Conservation (phyloP, 37 sponge, comb jelly and placozoan genomes). For the Amphimedon queenslandica region DNA sequence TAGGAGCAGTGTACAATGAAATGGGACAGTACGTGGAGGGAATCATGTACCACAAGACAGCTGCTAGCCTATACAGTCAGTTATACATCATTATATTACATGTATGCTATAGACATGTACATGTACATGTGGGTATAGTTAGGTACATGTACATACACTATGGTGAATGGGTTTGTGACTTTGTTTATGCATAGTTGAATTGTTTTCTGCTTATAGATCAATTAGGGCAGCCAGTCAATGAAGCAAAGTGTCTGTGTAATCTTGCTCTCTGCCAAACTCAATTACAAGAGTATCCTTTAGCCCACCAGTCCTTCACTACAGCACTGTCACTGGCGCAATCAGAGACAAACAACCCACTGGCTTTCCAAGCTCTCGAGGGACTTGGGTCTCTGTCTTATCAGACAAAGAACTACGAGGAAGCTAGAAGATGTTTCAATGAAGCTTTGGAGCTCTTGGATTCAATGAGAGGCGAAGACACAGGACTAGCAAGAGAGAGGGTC, state of each 20-base stretch:
- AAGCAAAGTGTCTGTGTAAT: constrained; percentile 75
- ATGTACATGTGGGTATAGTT: too few relatives aligned
- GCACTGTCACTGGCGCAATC: constrained; percentile 36
- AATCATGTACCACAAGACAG: constrained; percentile 57
- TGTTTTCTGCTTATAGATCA: constrained; percentile 15
- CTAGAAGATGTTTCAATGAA: constrained; percentile 39
- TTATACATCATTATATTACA: background rate
- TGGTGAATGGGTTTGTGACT: background rate
- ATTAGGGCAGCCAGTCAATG: constrained; percentile 19
- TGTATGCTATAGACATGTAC: background rate
- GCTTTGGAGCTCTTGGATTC: constrained; percentile 40
- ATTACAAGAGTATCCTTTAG: constrained; percentile 25
- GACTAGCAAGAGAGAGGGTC: constrained; percentile 65
- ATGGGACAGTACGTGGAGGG: constrained; percentile 43
- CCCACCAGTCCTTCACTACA: constrained; percentile 23
- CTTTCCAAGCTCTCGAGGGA: constrained; percentile 72
- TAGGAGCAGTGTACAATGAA: constrained; percentile 80
- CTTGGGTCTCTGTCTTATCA: constrained; percentile 44
- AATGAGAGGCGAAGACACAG: constrained; percentile 55
- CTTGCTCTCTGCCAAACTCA: constrained; percentile 61
- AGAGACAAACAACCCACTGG: constrained; percentile 24
- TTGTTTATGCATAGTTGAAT: too few relatives aligned
- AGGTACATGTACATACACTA: too few relatives aligned
- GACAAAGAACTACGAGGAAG: constrained; percentile 22
- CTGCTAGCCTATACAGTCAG: constrained; percentile 55